Conservation (phyloP, 2,888 invertebrate genomes). For the Philereme vetulata region DNA sequence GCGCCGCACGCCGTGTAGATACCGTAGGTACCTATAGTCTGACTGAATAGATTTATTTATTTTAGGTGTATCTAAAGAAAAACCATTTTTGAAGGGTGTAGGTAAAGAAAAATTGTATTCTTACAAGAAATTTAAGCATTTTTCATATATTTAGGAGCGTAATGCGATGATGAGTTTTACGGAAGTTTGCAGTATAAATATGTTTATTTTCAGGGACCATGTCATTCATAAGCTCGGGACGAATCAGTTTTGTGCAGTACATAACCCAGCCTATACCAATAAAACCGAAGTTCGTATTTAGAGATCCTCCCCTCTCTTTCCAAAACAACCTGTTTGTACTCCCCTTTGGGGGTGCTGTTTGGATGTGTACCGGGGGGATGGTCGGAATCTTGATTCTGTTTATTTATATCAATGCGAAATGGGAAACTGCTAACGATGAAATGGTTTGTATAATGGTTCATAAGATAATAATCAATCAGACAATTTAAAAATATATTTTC, state of each 20-base stretch:
- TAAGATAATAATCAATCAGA: no score
- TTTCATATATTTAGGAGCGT: no score
- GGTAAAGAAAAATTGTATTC: no score
- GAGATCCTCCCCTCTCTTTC: constrained; percentile 86
- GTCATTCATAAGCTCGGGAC: constrained; percentile 50
- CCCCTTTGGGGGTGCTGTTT: constrained; percentile 85
- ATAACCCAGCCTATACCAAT: constrained; percentile 67
- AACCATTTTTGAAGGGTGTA: no score
- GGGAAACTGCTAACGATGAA: constrained; percentile 54
- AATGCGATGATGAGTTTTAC: no score
- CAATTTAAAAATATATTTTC: no score
- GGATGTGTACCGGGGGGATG: constrained; percentile 79
- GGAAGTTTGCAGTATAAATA: no score
- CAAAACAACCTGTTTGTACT: constrained; percentile 86
- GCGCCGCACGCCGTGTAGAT: no score
- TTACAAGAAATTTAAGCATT: no score
- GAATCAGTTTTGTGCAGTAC: constrained; percentile 66
- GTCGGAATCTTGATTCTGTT: constrained; percentile 56
- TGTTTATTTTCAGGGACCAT: constrained; percentile 51
- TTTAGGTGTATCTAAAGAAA: no score
- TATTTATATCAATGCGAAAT: constrained; percentile 57
- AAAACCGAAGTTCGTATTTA: constrained; percentile 82
- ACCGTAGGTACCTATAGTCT: no score
- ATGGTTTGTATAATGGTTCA: constrained; percentile 30
- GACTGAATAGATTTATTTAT: no score